These are phyloP conservation scores for Clamator glandarius DNA, from an alignment of 2,797 vertebrate genomes.

Conservation along the genomic window DNA sequence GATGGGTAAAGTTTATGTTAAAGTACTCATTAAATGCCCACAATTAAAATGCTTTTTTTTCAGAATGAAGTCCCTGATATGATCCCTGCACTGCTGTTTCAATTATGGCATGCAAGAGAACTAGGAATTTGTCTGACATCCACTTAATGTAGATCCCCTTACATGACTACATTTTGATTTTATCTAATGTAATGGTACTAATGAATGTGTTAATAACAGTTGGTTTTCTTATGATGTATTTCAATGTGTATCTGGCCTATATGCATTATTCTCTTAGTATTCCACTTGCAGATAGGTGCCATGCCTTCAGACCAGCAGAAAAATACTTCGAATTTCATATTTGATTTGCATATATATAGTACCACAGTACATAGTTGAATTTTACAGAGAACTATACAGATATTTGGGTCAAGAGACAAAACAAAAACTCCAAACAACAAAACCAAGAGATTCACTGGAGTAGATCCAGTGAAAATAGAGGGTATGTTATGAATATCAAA, in stretches of 20 bases:
- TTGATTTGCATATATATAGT: not conserved
- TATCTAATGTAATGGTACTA: not conserved
- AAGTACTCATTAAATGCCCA: not conserved
- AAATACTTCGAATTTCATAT: not conserved
- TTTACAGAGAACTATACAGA: not conserved
- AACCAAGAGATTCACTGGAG: not conserved
- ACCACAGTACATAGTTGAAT: not conserved
- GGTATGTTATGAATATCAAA: not conserved
- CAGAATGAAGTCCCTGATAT: not conserved
- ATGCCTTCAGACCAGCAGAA: not conserved
- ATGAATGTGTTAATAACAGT: not conserved
- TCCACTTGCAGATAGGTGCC: not conserved
- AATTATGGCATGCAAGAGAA: not conserved
- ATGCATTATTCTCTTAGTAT: not conserved
- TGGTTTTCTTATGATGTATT: rapidly evolving
- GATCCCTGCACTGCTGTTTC: not conserved
- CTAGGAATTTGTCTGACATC: not conserved
- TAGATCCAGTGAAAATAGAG: not conserved
- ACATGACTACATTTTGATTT: not conserved
- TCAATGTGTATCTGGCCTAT: not conserved
- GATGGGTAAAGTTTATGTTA: not conserved
- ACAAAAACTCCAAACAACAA: not conserved
- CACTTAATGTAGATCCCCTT: not conserved
- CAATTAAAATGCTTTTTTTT: not conserved
- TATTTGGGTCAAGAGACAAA: not conserved